A percentile compares a stretch with the other conserved stretches of the same genome.
Evolutionary conservation across 2,888 invertebrate genomes (phyloP).

Genomic region (Embidobia sp.): DNA sequence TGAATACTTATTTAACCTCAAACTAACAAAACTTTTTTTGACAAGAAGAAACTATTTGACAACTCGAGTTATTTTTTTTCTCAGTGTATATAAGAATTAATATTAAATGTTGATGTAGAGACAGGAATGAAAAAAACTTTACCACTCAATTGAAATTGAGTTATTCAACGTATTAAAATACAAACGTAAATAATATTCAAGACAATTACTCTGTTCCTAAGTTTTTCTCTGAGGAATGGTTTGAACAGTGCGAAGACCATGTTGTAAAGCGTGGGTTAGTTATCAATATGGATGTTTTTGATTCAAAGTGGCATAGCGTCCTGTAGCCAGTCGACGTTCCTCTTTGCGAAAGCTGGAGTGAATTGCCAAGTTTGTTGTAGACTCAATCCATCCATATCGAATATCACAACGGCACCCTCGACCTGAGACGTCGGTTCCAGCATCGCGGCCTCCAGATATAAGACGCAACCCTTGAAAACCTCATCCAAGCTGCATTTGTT

Average conservation of each 20-base stretch:
- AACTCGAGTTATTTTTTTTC: too few relatives aligned
- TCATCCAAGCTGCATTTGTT: constrained; percentile 90
- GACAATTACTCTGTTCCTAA: constrained; percentile 85
- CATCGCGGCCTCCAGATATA: constrained; percentile 92
- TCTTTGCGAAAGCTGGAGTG: constrained; percentile 91
- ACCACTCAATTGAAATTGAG: too few relatives aligned
- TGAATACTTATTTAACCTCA: too few relatives aligned
- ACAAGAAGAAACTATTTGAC: too few relatives aligned
- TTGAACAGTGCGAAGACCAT: constrained; percentile 94
- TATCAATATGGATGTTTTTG: constrained; percentile 93
- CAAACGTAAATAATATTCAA: background rate
- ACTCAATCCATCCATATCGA: constrained; percentile 92
- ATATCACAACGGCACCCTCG: constrained; percentile 90
- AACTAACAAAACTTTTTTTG: too few relatives aligned
- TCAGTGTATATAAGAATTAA: too few relatives aligned
- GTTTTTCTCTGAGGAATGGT: constrained; percentile 93
- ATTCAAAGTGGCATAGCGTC: constrained; percentile 92
- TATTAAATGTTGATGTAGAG: too few relatives aligned
- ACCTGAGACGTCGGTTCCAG: constrained; percentile 86
- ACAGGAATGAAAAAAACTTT: too few relatives aligned
- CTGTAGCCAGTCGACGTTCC: constrained; percentile 92
- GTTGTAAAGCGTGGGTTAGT: constrained; percentile 95
- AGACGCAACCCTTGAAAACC: constrained; percentile 90
- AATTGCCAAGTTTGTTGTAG: constrained; percentile 93
- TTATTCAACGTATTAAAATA: too few relatives aligned